Evolutionary conservation across 2,888 invertebrate genomes (phyloP), one percentile per base, ranked within the genome.

Genomic region (Adela reaumurella): DNA sequence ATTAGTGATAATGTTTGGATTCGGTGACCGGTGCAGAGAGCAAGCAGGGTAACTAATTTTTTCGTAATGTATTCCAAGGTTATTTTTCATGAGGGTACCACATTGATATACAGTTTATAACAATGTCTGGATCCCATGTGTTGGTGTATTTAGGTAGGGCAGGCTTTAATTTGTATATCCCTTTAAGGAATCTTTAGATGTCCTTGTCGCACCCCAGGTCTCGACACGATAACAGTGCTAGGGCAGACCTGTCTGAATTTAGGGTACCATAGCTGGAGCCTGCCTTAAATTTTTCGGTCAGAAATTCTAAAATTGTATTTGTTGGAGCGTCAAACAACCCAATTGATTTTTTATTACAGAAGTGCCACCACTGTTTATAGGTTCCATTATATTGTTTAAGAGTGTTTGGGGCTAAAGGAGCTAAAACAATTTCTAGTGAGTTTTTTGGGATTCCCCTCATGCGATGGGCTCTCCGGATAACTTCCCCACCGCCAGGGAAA

Each of bases 401-500:
- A 2, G 48, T 48, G 19, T 14, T 45, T 4, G 17, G 18, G 3
- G 48, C 4, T 4, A 48, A n/a, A 14, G 48, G 44, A 2, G 44
- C 45, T 4, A 28, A 4, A 43, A 48, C 35, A 2, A 48, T 5
- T 4, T 43, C 24, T 4, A 44, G 2, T 29, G 48, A 17, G 3
- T n/a, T 18, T 3, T 19, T 16, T 19, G 45, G 45, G 4, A 14
- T 2, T 10, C 45, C 41, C 1, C 45, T 29, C 2, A 35, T 16
- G 19, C 11, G 11, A 8, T 45, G 41, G 2, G 49, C 35, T 3
- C 11, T n/a, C 45, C 49, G 29, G 19, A 49, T 8, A 49, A 17
- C 19, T 3, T 42, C 17, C 35, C 49, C 2, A 17, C 49, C 16
- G 6, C 45, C 48, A 48, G 48, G 44, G 48, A 44, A 48, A 48